Conservation (phyloP, 2,113 vertebrate species). For the Paedocypris sp. region DNA sequence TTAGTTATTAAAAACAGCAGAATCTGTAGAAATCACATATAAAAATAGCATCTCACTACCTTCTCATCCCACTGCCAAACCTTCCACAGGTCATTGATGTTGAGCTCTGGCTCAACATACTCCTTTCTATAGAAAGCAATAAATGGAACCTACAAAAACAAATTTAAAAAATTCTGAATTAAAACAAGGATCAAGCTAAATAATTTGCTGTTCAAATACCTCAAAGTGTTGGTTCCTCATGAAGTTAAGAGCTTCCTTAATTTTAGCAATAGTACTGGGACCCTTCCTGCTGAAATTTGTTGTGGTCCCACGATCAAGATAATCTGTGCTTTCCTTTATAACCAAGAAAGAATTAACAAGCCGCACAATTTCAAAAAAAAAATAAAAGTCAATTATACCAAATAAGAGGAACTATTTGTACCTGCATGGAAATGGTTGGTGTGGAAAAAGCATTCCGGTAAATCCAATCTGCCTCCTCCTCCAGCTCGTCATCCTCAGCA, state of each 20-base stretch:
- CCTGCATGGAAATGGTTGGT: conserved; percentile 94
- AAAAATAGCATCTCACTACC: conserved; percentile 53
- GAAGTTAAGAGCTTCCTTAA: conserved; percentile 95
- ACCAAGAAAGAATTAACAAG: background rate
- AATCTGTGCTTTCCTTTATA: conserved; percentile 84
- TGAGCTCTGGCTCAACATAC: conserved; percentile 92
- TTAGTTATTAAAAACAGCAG: background rate
- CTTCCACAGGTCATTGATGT: conserved; percentile 94
- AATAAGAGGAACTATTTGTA: conserved; percentile 41
- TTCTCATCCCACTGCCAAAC: conserved; percentile 99
- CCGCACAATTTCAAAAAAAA: background rate
- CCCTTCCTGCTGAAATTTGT: conserved; percentile 91
- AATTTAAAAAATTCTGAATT: conserved; percentile 10
- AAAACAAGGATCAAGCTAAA: background rate
- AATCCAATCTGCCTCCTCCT: conserved; percentile 98
- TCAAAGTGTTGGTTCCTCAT: conserved; percentile 98
- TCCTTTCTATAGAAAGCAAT: conserved; percentile 98
- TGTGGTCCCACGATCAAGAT: conserved; percentile 81
- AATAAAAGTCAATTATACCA: background rate
- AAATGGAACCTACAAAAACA: conserved; percentile 79
- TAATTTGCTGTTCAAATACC: conserved; percentile 49
- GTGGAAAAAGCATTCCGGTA: conserved; percentile 94
- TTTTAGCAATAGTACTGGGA: conserved; percentile 93
- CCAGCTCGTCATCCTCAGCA: conserved; percentile 91
- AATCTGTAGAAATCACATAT: background rate